phyloP scores from a whole-genome alignment of 1,140 invertebrate genomes.

The Drosophila nasuta region DNA sequence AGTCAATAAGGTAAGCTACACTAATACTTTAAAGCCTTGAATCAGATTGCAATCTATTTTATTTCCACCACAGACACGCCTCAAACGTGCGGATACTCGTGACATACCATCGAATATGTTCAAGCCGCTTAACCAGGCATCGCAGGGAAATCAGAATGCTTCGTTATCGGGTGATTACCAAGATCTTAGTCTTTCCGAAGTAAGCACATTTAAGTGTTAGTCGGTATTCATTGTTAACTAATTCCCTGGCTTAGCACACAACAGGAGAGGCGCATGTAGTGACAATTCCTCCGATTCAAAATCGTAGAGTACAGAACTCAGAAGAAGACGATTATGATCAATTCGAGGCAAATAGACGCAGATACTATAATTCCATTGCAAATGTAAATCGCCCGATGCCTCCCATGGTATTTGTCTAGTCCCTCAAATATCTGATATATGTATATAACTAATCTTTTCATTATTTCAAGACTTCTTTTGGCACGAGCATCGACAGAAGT shows the following conservation, averaged over 20 bases:
- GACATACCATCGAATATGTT: slow-evolving; percentile 57
- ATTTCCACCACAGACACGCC: slow-evolving; percentile 27
- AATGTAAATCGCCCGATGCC: too few relatives aligned
- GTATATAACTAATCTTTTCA: neutral
- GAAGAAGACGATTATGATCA: neutral
- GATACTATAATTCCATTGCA: neutral
- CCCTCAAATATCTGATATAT: neutral
- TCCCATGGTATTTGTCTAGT: neutral
- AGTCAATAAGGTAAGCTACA: slow-evolving; percentile 34
- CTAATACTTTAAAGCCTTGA: neutral
- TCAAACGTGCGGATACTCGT: slow-evolving; percentile 39
- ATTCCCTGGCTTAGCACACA: neutral
- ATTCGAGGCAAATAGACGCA: neutral
- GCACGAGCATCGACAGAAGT: neutral
- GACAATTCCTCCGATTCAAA: neutral
- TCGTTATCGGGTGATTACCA: neutral
- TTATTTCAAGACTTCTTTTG: neutral
- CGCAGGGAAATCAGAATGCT: neutral
- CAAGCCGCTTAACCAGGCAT: slow-evolving; percentile 32
- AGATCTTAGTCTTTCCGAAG: slow-evolving; percentile 1
- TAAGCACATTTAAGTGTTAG: neutral
- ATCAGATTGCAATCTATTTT: neutral
- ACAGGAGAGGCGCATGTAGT: neutral
- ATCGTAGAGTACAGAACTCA: neutral
- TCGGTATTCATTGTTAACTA: neutral